Conservation (phyloP, 2,888 invertebrate genomes). For the Dastarcus helophoroides region DNA sequence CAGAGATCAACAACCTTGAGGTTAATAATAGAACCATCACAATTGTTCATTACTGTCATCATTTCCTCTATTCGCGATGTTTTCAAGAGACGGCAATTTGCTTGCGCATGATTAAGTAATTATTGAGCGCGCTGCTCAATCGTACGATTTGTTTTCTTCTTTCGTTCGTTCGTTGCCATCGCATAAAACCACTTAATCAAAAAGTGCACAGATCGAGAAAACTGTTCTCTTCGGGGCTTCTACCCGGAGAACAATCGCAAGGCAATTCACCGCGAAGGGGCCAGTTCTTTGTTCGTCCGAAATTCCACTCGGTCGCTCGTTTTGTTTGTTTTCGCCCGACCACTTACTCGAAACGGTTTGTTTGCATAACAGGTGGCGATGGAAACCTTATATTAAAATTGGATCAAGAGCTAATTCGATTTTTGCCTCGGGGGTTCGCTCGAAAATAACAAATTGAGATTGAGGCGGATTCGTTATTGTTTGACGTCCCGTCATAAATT, state of each 20-base stretch:
- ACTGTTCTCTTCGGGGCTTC: not conserved
- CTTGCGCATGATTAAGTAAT: slow-evolving; percentile 23
- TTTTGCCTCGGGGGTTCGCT: too few relatives aligned
- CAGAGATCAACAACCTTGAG: slow-evolving; percentile 9
- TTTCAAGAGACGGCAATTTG: not conserved
- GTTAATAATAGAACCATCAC: slow-evolving; percentile 6
- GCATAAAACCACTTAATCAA: slow-evolving; percentile 1
- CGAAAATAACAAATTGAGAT: too few relatives aligned
- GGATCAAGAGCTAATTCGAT: slow-evolving; percentile 31
- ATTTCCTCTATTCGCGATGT: slow-evolving; percentile 7
- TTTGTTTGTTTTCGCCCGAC: not conserved
- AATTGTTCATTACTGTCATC: slow-evolving; percentile 4
- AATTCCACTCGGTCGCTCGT: not conserved
- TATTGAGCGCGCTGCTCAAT: slow-evolving; percentile 26
- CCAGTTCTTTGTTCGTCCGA: not conserved
- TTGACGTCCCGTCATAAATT: too few relatives aligned
- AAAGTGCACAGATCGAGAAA: not conserved
- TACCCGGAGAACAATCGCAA: not conserved
- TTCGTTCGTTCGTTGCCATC: too few relatives aligned
- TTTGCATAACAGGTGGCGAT: slow-evolving; percentile 25
- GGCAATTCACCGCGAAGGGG: too few relatives aligned
- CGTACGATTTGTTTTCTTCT: slow-evolving; percentile 14
- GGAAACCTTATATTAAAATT: slow-evolving; percentile 34
- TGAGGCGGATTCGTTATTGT: too few relatives aligned
- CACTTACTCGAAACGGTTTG: not conserved